These are phyloP conservation scores for Xerus inauris DNA, from an alignment of 2,113 vertebrate genomes.

Conservation along the genomic window DNA sequence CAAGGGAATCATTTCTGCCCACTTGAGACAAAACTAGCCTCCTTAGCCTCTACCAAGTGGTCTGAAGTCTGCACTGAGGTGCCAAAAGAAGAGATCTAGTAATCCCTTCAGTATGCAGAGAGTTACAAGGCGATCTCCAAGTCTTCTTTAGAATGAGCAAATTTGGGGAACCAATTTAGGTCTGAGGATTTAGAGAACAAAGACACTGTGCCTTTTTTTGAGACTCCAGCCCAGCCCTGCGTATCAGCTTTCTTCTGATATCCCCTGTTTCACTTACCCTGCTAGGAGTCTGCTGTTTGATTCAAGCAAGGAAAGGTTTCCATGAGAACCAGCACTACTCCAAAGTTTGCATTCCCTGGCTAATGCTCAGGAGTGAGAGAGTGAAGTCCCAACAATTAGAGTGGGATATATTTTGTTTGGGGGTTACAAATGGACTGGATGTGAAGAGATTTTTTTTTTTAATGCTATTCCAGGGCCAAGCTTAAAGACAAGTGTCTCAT, in stretches of 20 bases:
- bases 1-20: accelerated
- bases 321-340: not conserved
- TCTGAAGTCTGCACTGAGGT: not conserved
- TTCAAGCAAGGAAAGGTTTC: not conserved
- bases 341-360: not conserved
- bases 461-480: not conserved
- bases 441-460: not conserved
- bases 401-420: not conserved
- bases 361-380: not conserved
- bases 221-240: not conserved
- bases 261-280: not conserved
- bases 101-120: not conserved
- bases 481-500: not conserved
- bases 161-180: not conserved
- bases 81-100: not conserved
- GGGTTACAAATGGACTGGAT: not conserved
- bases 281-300: not conserved
- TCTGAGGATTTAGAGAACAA: not conserved
- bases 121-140: not conserved
- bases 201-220: too few relatives aligned
- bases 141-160: not conserved
- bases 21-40: not conserved
- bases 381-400: not conserved
- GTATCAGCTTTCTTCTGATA: not conserved
- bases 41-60: not conserved